Percentiles rank a stretch among this genome's conserved stretches.
Evolutionary conservation across 2,888 invertebrate genomes (phyloP).

Genomic region (Rugalucina vietnamica): DNA sequence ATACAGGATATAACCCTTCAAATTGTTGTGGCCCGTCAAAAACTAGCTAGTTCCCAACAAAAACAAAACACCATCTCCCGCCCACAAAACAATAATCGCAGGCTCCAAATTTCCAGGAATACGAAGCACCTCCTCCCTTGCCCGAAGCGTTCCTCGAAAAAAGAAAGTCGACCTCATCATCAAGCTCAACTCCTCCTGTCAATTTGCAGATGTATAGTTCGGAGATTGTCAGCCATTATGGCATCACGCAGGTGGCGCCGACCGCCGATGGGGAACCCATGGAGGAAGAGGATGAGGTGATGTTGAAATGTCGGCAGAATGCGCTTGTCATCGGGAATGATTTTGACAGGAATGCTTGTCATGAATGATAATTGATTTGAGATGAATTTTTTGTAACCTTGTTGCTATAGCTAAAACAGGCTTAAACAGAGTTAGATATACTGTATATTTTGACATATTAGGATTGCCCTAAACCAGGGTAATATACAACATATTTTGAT

Average conservation of each 20-base stretch:
- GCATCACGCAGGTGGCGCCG: conserved; percentile 76
- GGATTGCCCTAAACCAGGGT: no score
- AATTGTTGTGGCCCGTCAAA: no score
- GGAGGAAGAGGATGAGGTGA: conserved; percentile 55
- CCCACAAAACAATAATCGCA: background rate
- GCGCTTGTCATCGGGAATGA: no score
- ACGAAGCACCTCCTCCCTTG: conserved; percentile 50
- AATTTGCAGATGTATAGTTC: conserved; percentile 81
- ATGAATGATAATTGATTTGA: background rate
- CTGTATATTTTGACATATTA: no score
- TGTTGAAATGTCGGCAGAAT: no score
- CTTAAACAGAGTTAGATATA: no score
- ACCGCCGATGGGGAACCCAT: conserved; percentile 70
- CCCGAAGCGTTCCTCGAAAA: conserved; percentile 53
- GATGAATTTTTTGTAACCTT: background rate
- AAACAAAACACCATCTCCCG: background rate
- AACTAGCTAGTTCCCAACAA: no score
- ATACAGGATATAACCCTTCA: no score
- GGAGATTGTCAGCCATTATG: conserved; percentile 81
- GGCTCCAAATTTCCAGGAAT: conserved; percentile 57
- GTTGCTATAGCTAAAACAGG: background rate
- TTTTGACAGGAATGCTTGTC: background rate
- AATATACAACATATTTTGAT: no score
- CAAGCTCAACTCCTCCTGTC: conserved; percentile 59
- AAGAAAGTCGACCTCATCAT: conserved; percentile 58